Evolutionary conservation across 2,113 vertebrate genomes (phyloP), one percentile per base, ranked within the genome.

Genomic region (Phyllostomus hastatus): DNA sequence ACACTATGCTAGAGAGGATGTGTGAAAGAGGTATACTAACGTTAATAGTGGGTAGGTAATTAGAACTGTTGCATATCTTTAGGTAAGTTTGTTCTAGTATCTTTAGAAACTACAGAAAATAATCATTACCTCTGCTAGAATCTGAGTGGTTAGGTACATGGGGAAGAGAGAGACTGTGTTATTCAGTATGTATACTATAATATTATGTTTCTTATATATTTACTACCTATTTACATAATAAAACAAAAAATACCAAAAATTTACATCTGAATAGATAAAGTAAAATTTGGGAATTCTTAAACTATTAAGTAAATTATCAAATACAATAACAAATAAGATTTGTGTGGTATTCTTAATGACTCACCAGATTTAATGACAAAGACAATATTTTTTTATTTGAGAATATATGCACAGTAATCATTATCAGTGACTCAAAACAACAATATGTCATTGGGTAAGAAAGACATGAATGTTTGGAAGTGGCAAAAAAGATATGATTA

Each of bases 391-490:
- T 89, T 73, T 50, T 52, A 81, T 80, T 75, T 3, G 10, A 94
- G 61, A 80, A 70, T 69, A 67, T 10, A 87, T 1, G 15, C 48
- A 92, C 15, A 81, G 11, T 48, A 78, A 52, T 89, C 88, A 61
- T 31, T 90, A 31, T 24, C 48, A 87, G 26, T 16, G 50, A 35
- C 24, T 91, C 54, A 69, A 73, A 96, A 87, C 2, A 75, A 46
- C 19, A 66, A 38, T 66, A 5, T 41, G 33, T 69, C 19, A 64
- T 38, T 89, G 31, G 7, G 3, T 4, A 8, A 43, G n/a, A 59
- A 90, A 84, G 69, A 80, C 94, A 81, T 54, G 22, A 89, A 41
- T 90, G 26, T n/a, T 88, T 70, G 10, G 90, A 94, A 73, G 31
- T 28, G 26, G 3, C 3, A 89, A 46, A 72, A 85, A 43, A 84